Conservation (phyloP, 2,113 vertebrate species). For the Corythoichthys haematopterus region DNA sequence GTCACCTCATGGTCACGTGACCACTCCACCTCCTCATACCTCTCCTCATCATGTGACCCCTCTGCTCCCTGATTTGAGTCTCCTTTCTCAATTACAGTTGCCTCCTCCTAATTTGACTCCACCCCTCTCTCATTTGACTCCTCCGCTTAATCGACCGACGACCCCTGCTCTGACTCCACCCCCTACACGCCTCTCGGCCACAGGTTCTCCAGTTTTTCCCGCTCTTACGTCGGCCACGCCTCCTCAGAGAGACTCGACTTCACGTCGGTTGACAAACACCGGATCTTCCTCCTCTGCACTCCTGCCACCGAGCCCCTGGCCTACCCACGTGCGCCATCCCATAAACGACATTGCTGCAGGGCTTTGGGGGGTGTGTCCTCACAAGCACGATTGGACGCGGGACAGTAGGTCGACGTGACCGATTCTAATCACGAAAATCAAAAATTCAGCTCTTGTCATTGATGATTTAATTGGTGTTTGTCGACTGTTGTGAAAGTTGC, state of each 20-base stretch:
- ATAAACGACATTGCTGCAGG: background rate
- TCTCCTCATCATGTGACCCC: background rate
- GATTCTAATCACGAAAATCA: background rate
- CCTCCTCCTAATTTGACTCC: conserved; percentile 3
- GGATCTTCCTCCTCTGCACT: background rate
- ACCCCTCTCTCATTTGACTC: background rate
- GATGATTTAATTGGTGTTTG: background rate
- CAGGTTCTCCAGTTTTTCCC: background rate
- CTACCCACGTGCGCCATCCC: background rate
- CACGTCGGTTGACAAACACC: background rate
- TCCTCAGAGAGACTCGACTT: background rate
- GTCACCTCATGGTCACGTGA: background rate
- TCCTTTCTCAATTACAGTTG: background rate
- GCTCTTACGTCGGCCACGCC: background rate
- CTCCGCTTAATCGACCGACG: background rate
- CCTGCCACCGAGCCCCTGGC: background rate
- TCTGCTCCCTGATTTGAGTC: background rate
- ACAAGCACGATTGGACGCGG: background rate
- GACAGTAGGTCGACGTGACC: conserved; percentile 2
- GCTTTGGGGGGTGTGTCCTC: background rate
- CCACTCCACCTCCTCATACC: background rate
- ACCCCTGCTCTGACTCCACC: background rate
- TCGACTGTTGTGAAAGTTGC: background rate
- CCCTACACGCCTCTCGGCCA: background rate
- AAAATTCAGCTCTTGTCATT: background rate